Evolutionary conservation across 2,888 invertebrate species (phyloP).

Genomic region (Caenorhabditis sulstoni): DNA sequence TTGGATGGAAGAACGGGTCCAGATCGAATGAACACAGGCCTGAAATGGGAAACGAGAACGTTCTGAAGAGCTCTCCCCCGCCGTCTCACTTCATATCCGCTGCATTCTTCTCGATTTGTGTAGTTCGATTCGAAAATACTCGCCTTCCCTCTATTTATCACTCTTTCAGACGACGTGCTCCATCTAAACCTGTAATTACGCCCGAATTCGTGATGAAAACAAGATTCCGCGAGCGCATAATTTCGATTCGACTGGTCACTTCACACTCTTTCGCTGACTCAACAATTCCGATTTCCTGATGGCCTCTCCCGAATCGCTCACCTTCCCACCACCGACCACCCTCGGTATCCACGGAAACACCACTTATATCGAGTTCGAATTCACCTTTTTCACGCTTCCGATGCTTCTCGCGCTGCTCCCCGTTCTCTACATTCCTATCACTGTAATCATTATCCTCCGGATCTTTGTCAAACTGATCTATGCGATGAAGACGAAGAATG

Average conservation of each 20-base stretch:
- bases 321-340: neutral
- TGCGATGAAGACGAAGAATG: constrained; percentile 18
- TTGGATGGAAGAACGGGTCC: too few species aligned
- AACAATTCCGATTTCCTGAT: neutral
- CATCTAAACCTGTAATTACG: neutral
- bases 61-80: too few species aligned
- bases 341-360: constrained; percentile 33
- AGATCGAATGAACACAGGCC: too few species aligned
- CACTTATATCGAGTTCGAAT: constrained; percentile 17
- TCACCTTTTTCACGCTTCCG: constrained; percentile 23
- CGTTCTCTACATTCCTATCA: constrained; percentile 35
- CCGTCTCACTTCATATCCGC: too few species aligned
- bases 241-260: too few species aligned
- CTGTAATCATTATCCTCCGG: constrained; percentile 13
- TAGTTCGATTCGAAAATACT: too few species aligned
- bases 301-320: neutral
- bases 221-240: too few species aligned
- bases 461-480: constrained; percentile 18
- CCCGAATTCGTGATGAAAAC: too few species aligned
- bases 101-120: too few species aligned
- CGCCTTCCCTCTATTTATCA: too few species aligned
- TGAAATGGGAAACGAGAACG: too few species aligned
- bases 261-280: neutral
- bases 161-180: neutral
- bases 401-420: constrained; percentile 27